Evolutionary conservation across 2,888 invertebrate genomes (phyloP).

Genomic region (Tenthredo scrophulariae): DNA sequence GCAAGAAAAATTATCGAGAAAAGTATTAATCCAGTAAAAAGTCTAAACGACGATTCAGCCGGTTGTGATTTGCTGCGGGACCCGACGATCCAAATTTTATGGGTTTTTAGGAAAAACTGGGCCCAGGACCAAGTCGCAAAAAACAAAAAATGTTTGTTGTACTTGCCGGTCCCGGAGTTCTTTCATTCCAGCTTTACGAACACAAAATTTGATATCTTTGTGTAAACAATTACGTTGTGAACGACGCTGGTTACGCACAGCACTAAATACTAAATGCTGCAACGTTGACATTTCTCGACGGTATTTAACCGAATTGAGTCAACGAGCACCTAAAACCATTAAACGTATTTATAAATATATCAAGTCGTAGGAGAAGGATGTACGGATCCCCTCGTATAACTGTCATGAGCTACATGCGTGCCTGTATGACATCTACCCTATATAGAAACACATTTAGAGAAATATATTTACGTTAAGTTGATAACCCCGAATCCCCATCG

Average conservation of each 20-base stretch:
- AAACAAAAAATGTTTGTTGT: neutral
- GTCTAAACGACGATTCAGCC: neutral
- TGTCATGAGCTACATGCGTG: conserved; percentile 41
- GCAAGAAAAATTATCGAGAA: neutral
- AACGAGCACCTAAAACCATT: conserved; percentile 47
- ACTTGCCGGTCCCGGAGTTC: neutral
- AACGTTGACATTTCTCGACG: conserved; percentile 40
- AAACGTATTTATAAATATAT: conserved; percentile 52
- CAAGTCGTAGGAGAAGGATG: conserved; percentile 9
- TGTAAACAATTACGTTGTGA: conserved; percentile 37
- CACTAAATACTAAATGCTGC: conserved; percentile 30
- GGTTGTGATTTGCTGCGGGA: neutral
- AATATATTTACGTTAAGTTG: conserved; percentile 22
- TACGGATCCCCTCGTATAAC: conserved; percentile 22
- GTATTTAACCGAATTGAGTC: conserved; percentile 44
- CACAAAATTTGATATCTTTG: conserved; percentile 47
- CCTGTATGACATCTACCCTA: conserved; percentile 18
- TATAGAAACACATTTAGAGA: conserved; percentile 18
- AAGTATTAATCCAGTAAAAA: neutral
- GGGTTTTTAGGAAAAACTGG: neutral
- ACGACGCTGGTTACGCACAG: conserved; percentile 14
- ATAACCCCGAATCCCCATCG: conserved; percentile 6
- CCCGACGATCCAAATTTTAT: conserved; percentile 13
- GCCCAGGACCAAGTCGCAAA: neutral
- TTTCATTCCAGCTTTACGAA: conserved; percentile 32